These are phyloP conservation scores for Spongilla lacustris DNA, from an alignment of 37 sponge, comb jelly and placozoan genomes.

Conservation along the genomic window DNA sequence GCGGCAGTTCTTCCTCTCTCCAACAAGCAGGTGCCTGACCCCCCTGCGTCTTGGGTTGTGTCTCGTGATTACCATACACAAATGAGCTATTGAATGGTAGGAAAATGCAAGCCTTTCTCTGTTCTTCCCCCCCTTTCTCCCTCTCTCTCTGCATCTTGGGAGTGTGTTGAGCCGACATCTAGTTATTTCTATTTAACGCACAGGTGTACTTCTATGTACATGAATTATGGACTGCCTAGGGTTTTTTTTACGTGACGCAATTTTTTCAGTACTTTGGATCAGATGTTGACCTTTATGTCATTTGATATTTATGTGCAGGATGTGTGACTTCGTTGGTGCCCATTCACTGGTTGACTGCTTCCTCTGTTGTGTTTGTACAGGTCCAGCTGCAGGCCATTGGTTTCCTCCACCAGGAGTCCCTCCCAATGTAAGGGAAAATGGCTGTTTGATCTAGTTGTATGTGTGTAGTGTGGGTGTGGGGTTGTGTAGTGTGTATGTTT, in stretches of 20 bases:
- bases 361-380: background rate
- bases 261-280: background rate
- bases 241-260: background rate
- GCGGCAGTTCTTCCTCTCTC: background rate
- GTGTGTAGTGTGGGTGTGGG: background rate
- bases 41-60: conserved; percentile 1
- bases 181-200: background rate
- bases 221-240: background rate
- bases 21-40: conserved; percentile 24
- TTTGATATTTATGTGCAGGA: background rate
- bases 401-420: background rate
- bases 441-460: background rate
- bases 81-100: background rate
- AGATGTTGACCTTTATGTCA: background rate
- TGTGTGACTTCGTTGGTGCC: background rate
- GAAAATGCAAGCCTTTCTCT: background rate
- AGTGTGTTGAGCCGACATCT: background rate
- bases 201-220: background rate
- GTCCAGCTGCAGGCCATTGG: background rate
- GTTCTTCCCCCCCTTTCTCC: background rate
- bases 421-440: background rate
- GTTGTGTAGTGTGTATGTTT: background rate
- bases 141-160: conserved; percentile 19
- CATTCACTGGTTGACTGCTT: background rate
- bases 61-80: conserved; percentile 1